These are phyloP conservation scores for Euura saliciscinereae DNA, from an alignment of 1,140 invertebrate species.

Conservation along the genomic window DNA sequence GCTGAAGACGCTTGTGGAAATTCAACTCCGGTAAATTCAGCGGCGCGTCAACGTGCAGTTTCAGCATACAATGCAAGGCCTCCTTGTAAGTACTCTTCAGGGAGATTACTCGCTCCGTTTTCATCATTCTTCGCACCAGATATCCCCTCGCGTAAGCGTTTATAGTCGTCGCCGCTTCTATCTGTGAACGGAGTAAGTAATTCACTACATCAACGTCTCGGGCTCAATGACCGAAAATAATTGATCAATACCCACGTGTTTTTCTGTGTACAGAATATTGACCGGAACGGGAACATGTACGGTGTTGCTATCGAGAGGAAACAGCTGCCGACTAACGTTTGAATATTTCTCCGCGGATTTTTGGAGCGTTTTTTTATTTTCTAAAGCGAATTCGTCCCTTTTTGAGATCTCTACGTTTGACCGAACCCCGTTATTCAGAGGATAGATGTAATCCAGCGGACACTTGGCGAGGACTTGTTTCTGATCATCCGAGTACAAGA, in stretches of 20 bases:
- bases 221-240: background rate
- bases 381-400: background rate
- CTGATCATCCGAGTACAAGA: background rate
- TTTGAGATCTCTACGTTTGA: background rate
- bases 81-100: conserved; percentile 83
- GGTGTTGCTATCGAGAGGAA: conserved; percentile 45
- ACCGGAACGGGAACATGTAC: conserved; percentile 36
- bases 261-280: conserved; percentile 38
- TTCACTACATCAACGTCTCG: conserved; percentile 3
- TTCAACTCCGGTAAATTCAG: conserved; percentile 54
- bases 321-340: conserved; percentile 46
- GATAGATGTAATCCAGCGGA: conserved; percentile 41
- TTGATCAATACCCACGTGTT: conserved; percentile 44
- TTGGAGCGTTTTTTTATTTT: conserved; percentile 13
- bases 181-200: conserved; percentile 44
- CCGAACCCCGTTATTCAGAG: conserved; percentile 3
- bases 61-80: conserved; percentile 75
- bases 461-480: conserved; percentile 21
- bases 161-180: conserved; percentile 69
- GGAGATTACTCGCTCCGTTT: conserved; percentile 78
- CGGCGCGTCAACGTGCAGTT: conserved; percentile 71
- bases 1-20: conserved; percentile 53
- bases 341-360: conserved; percentile 30
- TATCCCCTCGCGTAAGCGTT: conserved; percentile 80
- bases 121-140: conserved; percentile 77